These are phyloP conservation scores for Zapornia atra DNA, from an alignment of 2,113 vertebrate genomes.

Conservation along the genomic window DNA sequence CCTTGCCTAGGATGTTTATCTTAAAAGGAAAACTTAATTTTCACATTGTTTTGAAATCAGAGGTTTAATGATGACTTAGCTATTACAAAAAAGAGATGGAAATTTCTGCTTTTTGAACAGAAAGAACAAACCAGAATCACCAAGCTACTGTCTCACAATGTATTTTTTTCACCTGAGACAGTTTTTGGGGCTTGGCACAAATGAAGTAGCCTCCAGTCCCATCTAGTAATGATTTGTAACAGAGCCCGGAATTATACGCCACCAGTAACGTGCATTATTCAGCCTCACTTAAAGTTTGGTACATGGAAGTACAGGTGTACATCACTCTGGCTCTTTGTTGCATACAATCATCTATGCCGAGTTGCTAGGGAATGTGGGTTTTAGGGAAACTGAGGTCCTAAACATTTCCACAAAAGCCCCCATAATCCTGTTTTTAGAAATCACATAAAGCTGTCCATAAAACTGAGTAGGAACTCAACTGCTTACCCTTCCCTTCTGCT, in stretches of 20 bases:
- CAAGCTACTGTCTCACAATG: background rate
- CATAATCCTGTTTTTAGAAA: background rate
- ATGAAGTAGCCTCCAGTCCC: background rate
- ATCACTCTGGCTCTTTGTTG: background rate
- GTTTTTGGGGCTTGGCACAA: background rate
- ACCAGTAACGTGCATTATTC: background rate
- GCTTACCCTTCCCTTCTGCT: background rate
- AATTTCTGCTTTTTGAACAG: background rate
- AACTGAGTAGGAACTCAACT: background rate
- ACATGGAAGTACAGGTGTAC: rapidly evolving
- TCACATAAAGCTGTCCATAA: background rate
- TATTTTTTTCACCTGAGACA: background rate
- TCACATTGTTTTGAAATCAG: background rate
- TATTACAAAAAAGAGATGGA: background rate
- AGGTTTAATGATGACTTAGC: background rate
- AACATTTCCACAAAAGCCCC: background rate
- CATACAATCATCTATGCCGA: background rate
- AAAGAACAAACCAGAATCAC: background rate
- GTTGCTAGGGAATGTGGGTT: background rate
- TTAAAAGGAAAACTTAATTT: background rate
- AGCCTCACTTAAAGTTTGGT: background rate
- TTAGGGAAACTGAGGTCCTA: background rate
- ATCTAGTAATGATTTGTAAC: background rate
- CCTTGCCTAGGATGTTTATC: background rate
- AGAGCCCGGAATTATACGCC: background rate